These are phyloP conservation scores for Metridium senile DNA, from an alignment of 92 coral and sea anemone genomes.

Conservation along the genomic window DNA sequence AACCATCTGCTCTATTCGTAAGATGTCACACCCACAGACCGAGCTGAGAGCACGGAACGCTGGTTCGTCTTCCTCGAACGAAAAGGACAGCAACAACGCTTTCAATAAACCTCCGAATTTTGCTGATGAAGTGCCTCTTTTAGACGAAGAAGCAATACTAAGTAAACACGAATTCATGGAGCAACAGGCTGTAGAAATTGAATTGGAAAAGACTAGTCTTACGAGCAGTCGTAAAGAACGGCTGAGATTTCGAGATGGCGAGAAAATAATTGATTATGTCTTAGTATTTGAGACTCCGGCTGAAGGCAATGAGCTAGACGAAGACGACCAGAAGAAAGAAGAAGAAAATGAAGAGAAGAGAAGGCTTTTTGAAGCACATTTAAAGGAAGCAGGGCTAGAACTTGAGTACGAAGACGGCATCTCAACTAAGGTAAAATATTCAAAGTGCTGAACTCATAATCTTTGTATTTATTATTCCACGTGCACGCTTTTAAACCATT, in stretches of 20 bases:
- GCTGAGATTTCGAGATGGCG: conserved; percentile 74
- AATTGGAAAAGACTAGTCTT: conserved; percentile 59
- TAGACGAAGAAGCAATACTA: conserved; percentile 89
- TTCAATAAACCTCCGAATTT: conserved; percentile 10
- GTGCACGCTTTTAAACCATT: background rate
- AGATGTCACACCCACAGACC: conserved; percentile 86
- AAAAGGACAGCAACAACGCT: conserved; percentile 32
- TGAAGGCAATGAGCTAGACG: conserved; percentile 49
- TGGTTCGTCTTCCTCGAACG: conserved; percentile 29
- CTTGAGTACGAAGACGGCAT: conserved; percentile 84
- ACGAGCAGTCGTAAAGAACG: conserved; percentile 50
- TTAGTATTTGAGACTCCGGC: conserved; percentile 79
- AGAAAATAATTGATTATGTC: conserved; percentile 76
- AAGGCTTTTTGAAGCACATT: conserved; percentile 62
- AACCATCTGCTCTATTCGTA: conserved; percentile 18
- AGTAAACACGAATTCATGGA: conserved; percentile 86
- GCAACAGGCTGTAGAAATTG: conserved; percentile 73
- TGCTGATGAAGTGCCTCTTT: conserved; percentile 66
- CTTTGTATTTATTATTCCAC: background rate
- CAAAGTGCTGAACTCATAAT: background rate
- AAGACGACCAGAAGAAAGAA: conserved; percentile 64
- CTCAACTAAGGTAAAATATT: conserved; percentile 66
- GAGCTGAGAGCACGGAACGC: conserved; percentile 69
- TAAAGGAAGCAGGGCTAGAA: conserved; percentile 69
- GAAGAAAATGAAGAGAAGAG: conserved; percentile 61